A percentile compares a stretch with the other conserved stretches of the same genome.
Conservation (phyloP, 2,888 invertebrate species). For the Hirtodrosophila trivittata region DNA sequence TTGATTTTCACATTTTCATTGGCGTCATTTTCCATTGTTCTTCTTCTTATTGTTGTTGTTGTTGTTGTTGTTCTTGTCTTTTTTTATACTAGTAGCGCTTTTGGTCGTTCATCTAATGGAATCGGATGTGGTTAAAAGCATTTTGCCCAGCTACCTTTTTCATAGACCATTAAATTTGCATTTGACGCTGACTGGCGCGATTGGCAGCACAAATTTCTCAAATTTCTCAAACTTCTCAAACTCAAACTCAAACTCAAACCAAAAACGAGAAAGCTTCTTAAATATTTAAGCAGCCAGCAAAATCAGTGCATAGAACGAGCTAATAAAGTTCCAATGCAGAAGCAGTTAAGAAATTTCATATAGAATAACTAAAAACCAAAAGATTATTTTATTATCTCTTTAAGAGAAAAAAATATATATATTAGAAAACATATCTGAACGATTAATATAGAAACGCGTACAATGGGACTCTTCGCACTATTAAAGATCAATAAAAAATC, state of each 20-base stretch:
- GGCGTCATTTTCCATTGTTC: constrained; percentile 68
- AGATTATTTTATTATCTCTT: too few species aligned
- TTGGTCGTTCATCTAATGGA: constrained; percentile 66
- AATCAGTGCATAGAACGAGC: background rate
- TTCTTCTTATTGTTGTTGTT: constrained; percentile 21
- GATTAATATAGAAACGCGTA: too few species aligned
- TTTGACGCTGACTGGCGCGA: constrained; percentile 73
- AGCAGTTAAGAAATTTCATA: too few species aligned
- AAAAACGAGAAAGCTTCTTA: constrained; percentile 19
- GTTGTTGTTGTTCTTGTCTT: constrained; percentile 25
- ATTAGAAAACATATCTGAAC: too few species aligned
- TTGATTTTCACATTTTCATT: constrained; percentile 72
- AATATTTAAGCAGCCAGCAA: constrained; percentile 51
- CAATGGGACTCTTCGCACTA: too few species aligned
- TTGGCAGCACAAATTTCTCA: constrained; percentile 47
- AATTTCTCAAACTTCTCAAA: too few species aligned
- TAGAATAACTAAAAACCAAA: too few species aligned
- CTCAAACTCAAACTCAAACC: too few species aligned
- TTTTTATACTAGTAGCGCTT: constrained; percentile 17
- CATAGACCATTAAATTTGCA: constrained; percentile 79
- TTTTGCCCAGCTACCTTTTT: constrained; percentile 73
- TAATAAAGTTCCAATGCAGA: background rate
- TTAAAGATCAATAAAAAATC: too few species aligned
- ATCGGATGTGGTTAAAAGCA: constrained; percentile 79
- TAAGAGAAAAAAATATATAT: too few species aligned